Evolutionary conservation across 2,113 vertebrate species (phyloP), one percentile per base, ranked within the genome.

Genomic region (Cyprinodon tularosa): DNA sequence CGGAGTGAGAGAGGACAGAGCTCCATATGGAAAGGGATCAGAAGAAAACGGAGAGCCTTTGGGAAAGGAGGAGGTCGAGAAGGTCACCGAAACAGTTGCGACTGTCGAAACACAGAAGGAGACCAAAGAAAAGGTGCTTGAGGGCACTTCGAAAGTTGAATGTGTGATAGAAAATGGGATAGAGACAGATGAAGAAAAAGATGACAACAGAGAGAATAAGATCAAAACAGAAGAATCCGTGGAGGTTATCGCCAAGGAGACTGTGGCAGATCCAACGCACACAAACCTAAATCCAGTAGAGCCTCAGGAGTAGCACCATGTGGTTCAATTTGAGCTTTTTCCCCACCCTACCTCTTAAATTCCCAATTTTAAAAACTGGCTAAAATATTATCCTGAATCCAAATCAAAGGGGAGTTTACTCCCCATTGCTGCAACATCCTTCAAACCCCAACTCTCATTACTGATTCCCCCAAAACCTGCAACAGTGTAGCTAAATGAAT

Each of bases 151-250:
- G 7, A 83, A 84, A 61, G 76, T 53, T 10, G 76, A 78, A 15
- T 72, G 53, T 8, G 84, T 78, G 50, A 74, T 82, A 0, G 90
- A 90, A 74, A 91, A 91, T 14, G 89, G 88, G 47, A 60, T 91
- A 3, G 87, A 82, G 64, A 83, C 60, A 0, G 84, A 88, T 0
- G 81, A 88, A 10, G 89, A 90, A 61, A 72, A 75, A 40, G 68
- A 86, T n/a, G 60, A 78, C 71, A 82, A 48, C 3, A 45, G 66
- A 67, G 86, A 73, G 47, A 9, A 71, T 73, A 65, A 82, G 69
- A 62, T 59, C 80, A 72, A 71, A 62, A 47, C 45, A 17, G 86
- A 72, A 48, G 85, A 85, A 48, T 77, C 77, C 3, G 71, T 69
- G 15, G 67, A 84, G 45, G 66, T 87, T 65, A 59, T 45, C 13